These are phyloP conservation scores for Eupleurogrammus muticus DNA, from an alignment of 2,797 vertebrate genomes.

Conservation along the genomic window DNA sequence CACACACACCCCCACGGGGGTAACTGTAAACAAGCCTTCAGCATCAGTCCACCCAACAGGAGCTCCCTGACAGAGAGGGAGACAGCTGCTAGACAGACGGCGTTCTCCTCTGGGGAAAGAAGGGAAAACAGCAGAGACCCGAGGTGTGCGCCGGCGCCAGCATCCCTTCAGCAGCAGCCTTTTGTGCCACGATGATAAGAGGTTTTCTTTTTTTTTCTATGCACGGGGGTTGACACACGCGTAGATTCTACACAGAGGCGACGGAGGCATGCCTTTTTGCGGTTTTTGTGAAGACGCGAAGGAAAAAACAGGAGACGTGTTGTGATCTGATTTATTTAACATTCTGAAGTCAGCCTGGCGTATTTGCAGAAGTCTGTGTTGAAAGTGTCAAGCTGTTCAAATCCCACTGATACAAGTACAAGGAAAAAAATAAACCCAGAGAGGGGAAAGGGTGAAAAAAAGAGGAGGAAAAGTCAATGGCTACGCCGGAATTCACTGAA, in stretches of 20 bases:
- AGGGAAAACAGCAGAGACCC: conserved; percentile 44
- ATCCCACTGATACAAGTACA: conserved; percentile 19
- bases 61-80: conserved; percentile 45
- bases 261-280: conserved; percentile 33
- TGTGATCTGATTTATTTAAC: conserved; percentile 59
- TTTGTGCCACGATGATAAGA: conserved; percentile 63
- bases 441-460: neutral
- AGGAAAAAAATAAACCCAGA: neutral
- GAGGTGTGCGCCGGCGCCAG: conserved; percentile 36
- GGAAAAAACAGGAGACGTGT: conserved; percentile 26
- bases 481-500: conserved; percentile 30
- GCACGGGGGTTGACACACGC: conserved; percentile 35
- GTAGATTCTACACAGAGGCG: conserved; percentile 37
- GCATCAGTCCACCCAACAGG: conserved; percentile 47
- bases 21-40: conserved; percentile 67
- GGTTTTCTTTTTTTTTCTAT: conserved; percentile 44
- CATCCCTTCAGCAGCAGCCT: conserved; percentile 50
- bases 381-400: conserved; percentile 35
- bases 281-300: conserved; percentile 52
- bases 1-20: too few species aligned
- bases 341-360: conserved; percentile 41
- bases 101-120: conserved; percentile 31
- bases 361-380: conserved; percentile 32
- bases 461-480: conserved; percentile 10
- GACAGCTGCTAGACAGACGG: conserved; percentile 47